A percentile compares a stretch with the other conserved stretches of the same genome.
Conservation (phyloP, 2,888 invertebrate genomes). For the Xiphydria camelus region DNA sequence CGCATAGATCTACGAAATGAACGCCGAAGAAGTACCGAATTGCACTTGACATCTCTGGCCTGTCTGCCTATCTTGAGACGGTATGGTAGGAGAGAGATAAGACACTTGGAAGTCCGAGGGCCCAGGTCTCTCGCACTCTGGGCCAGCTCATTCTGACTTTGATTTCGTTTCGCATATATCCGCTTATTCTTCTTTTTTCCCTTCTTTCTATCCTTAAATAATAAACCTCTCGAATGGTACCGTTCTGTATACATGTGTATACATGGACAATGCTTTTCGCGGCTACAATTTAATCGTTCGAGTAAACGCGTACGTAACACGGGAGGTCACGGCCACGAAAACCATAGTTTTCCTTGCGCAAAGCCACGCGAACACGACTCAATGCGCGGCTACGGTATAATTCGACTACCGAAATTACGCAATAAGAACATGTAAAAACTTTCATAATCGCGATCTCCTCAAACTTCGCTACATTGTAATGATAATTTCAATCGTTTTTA, state of each 20-base stretch:
- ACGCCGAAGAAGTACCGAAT: too few relatives aligned
- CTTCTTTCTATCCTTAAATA: slow-evolving; percentile 35
- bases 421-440: slow-evolving; percentile 54
- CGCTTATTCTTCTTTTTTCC: slow-evolving; percentile 41
- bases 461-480: too few relatives aligned
- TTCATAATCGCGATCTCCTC: too few relatives aligned
- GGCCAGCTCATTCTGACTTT: slow-evolving; percentile 45
- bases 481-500: too few relatives aligned
- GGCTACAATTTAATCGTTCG: slow-evolving; percentile 43
- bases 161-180: slow-evolving; percentile 33
- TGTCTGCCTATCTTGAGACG: slow-evolving; percentile 44
- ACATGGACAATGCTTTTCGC: slow-evolving; percentile 20
- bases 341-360: too few relatives aligned
- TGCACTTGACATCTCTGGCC: slow-evolving; percentile 21
- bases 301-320: slow-evolving; percentile 40
- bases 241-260: slow-evolving; percentile 25
- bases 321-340: too few relatives aligned
- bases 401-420: too few relatives aligned
- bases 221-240: slow-evolving; percentile 21
- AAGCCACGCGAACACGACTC: too few relatives aligned
- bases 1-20: too few relatives aligned
- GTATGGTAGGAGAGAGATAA: slow-evolving; percentile 46
- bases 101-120: slow-evolving; percentile 54
- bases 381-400: too few relatives aligned
- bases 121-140: slow-evolving; percentile 38